These are phyloP conservation scores for Coregonus clupeaformis DNA, from an alignment of 2,113 vertebrate species.

Conservation along the genomic window DNA sequence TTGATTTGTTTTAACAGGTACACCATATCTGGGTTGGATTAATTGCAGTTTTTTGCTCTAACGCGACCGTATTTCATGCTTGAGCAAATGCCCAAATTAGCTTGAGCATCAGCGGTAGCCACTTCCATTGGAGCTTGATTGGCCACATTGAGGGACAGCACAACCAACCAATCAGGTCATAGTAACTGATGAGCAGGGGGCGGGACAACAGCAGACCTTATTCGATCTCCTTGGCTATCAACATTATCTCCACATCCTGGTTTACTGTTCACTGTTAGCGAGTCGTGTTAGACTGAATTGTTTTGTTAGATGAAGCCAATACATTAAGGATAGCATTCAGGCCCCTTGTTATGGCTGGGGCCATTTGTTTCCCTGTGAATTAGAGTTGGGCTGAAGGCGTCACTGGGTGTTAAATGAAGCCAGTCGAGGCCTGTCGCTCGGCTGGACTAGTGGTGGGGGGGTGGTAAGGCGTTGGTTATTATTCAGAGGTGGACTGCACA, in stretches of 20 bases:
- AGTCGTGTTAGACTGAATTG: constrained; percentile 33
- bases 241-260: constrained; percentile 25
- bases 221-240: constrained; percentile 20
- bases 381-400: constrained; percentile 64
- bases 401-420: constrained; percentile 67
- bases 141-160: constrained; percentile 51
- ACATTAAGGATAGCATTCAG: constrained; percentile 34
- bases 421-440: constrained; percentile 49
- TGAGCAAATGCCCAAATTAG: constrained; percentile 71
- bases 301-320: constrained; percentile 30
- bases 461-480: constrained; percentile 59
- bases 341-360: constrained; percentile 59
- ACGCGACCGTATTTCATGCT: constrained; percentile 70
- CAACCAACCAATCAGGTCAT: constrained; percentile 38
- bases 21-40: constrained; percentile 65
- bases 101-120: constrained; percentile 68
- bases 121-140: constrained; percentile 59
- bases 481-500: constrained; percentile 66
- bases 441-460: constrained; percentile 48
- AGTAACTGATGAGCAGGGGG: constrained; percentile 43
- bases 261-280: neutral
- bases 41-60: constrained; percentile 73
- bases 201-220: constrained; percentile 15
- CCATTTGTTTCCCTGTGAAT: constrained; percentile 70
- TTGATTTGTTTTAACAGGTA: constrained; percentile 55